Base-by-base conservation (phyloP, 2,888 invertebrate species). In the Mesoligia furuncula region DNA sequence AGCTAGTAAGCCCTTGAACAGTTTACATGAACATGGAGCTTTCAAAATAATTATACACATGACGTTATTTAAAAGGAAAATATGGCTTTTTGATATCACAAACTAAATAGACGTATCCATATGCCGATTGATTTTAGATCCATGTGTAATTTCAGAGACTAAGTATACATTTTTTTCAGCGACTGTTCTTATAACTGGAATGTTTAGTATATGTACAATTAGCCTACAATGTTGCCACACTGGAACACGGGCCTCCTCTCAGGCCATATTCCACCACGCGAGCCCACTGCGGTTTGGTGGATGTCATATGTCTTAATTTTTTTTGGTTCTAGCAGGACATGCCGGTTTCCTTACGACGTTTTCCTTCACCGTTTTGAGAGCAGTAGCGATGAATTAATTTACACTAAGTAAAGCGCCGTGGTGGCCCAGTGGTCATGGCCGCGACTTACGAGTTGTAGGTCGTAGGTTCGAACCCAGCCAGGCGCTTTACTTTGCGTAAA, bases 1-100 rank as follows among this genome's bases (percentile, higher is more conserved):
- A 24, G 7, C 4, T 59, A 78, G 42, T 59, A 42, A 73, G 42
- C 59, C 65, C 36, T 59, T 81, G 65, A 79, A 66, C 27, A 51
- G 24, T 59, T 73, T 45, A 51, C 65, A 59, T 24, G 36, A 59
- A 27, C 65, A 24, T 59, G 48, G 11, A 42, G 59, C 59, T 59
- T 75, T 59, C 15, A 24, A 51, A 66, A 51, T 66, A 66, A 71
- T 77, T 54, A 51, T 36, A 64, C 27, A 77, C 27, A 27, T 36
- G 4, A 6, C 11, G 17, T 54, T 7, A 36, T 59, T 65, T 36
- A n/a, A 66, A 59, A 51, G 15, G 24, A 65, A 81, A 81, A 36
- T 36, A 36, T 65, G 15, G 20, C 6, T 57, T 15, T 57, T 73
- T 39, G 27, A 27, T 39, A 24, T 13, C 5, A 71, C 20, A 9